These are phyloP conservation scores for Troides helena DNA, from an alignment of 2,888 invertebrate genomes.

Conservation along the genomic window DNA sequence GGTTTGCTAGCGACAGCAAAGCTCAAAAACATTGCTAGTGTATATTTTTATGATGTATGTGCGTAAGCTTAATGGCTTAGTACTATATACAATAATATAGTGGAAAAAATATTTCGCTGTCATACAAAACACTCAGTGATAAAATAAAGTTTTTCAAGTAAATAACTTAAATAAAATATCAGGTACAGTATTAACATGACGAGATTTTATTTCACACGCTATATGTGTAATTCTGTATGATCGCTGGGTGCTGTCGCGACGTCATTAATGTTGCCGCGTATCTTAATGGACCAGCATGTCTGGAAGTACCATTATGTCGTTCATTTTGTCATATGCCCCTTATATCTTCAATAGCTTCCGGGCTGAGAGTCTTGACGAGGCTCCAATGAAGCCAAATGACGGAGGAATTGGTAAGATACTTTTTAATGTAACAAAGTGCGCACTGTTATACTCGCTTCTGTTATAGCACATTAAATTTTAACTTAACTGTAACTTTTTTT, in stretches of 20 bases:
- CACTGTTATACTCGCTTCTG: neutral
- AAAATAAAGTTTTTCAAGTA: too few relatives aligned
- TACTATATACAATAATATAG: too few relatives aligned
- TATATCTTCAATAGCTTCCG: constrained; percentile 25
- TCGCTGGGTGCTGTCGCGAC: constrained; percentile 5
- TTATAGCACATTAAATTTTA: too few relatives aligned
- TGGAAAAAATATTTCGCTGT: neutral
- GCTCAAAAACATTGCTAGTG: too few relatives aligned
- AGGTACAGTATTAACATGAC: too few relatives aligned
- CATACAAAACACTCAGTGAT: too few relatives aligned
- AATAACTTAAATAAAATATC: too few relatives aligned
- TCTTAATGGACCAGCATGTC: constrained; percentile 26
- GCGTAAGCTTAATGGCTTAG: too few relatives aligned
- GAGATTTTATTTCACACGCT: neutral
- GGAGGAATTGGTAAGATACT: constrained; percentile 16
- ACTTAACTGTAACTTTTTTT: too few relatives aligned
- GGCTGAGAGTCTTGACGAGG: constrained; percentile 18
- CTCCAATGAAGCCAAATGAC: constrained; percentile 17
- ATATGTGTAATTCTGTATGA: neutral
- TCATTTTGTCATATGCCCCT: constrained; percentile 27
- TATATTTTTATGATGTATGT: too few relatives aligned
- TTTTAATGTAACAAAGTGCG: constrained; percentile 13
- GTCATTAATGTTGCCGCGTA: constrained; percentile 24
- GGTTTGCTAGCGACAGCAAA: too few relatives aligned
- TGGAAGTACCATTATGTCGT: constrained; percentile 27